These are phyloP conservation scores for Crotalus viridis DNA, from an alignment of 2,113 vertebrate genomes.

Conservation along the genomic window DNA sequence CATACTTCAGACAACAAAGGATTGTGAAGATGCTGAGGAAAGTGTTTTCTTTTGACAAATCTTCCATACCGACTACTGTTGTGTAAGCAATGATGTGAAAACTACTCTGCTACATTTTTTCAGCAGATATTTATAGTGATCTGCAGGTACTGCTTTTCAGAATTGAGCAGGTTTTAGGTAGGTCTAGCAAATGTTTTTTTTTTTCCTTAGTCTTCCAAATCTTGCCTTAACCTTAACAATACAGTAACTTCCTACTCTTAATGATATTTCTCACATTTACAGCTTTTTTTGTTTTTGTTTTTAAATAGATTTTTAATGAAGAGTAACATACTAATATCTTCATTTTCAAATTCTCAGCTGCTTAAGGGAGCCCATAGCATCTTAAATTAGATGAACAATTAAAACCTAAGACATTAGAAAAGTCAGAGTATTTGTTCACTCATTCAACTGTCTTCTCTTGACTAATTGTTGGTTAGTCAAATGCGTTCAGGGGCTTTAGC, in stretches of 20 bases:
- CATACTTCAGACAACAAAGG: neutral
- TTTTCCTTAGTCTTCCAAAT: neutral
- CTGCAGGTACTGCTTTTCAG: neutral
- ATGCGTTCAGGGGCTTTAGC: neutral
- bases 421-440: neutral
- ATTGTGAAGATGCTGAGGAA: neutral
- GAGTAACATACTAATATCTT: neutral
- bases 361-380: neutral
- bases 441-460: neutral
- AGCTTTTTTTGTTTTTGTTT: neutral
- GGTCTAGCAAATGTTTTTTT: neutral
- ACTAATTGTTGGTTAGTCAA: neutral
- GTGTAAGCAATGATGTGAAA: neutral
- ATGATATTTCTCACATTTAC: neutral
- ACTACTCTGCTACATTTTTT: neutral
- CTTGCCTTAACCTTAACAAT: neutral
- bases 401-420: neutral
- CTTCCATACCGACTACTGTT: neutral
- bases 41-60: neutral
- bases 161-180: neutral
- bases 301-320: neutral
- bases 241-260: neutral
- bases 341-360: neutral
- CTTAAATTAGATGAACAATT: neutral
- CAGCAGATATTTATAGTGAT: neutral